Evolutionary conservation across 1,140 invertebrate species (phyloP), one percentile per base, ranked within the genome.

Genomic region (Orussus abietinus): DNA sequence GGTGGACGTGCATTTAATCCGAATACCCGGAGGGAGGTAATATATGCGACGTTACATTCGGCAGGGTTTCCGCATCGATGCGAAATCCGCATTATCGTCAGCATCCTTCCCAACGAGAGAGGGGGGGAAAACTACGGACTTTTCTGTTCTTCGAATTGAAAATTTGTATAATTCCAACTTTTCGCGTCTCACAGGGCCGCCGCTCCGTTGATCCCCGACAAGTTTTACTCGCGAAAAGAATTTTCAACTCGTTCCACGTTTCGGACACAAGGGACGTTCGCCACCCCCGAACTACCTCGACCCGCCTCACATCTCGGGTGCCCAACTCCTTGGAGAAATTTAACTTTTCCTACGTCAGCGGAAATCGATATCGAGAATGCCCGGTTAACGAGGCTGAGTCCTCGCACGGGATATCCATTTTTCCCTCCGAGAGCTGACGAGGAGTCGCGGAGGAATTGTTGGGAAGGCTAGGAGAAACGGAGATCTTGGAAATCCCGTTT

Each of bases 151-250:
- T 32, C 4, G 38, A 56, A 62, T 62, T 45, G 55, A 38, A 51
- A 58, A 61, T 65, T 64, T 48, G 57, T 57, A 60, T 61, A 55
- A 62, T 59, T 61, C 51, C 53, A 61, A 66, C 52, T 59, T 63
- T 57, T 53, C 45, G 22, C 43, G 33, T 36, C 33, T 38, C 44
- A 38, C 32, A 29, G 41, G 39, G 33, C 25, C 42, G 22, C 31
- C 37, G 25, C 15, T 11, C 26, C 38, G 41, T 25, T 34, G 38
- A 22, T 25, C 15, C 20, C 26, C 48, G 47, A 45, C 55, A 45
- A 57, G 45, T 57, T 56, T 53, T 40, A 46, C 47, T 42, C 44
- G 35, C 32, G 42, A 47, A 57, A 50, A 39, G 55, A 54, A 46
- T 57, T 56, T 56, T 45, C 30, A 57, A 57, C 55, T 57, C 49